Conservation (phyloP, 2,797 vertebrate genomes). For the Periparus ater region DNA sequence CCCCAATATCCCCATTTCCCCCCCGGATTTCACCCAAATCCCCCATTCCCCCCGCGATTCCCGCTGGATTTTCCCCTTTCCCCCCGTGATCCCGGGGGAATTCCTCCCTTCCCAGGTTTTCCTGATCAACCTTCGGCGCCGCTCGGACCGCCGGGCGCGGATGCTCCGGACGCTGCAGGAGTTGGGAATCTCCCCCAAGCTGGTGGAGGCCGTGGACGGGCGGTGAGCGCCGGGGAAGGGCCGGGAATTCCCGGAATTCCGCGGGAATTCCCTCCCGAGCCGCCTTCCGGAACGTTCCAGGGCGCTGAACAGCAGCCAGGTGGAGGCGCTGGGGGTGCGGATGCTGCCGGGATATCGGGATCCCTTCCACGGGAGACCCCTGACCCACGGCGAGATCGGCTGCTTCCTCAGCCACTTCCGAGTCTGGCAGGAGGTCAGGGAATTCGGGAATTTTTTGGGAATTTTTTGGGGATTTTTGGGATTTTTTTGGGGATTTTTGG, state of each 20-base stretch:
- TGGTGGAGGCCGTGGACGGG: not conserved
- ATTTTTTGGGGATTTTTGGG: not conserved
- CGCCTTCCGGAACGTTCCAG: not conserved
- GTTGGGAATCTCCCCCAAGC: not conserved
- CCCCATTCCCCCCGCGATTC: not conserved
- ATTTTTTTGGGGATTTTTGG: too few species aligned
- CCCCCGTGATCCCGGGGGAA: too few species aligned
- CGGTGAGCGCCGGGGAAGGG: not conserved
- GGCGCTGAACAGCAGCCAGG: not conserved
- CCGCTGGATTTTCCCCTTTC: too few species aligned
- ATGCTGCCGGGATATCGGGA: not conserved
- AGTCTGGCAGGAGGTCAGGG: not conserved
- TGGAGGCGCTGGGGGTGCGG: not conserved
- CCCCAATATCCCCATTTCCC: too few species aligned
- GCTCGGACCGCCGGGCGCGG: not conserved
- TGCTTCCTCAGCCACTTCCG: not conserved
- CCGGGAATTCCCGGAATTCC: fast-evolving
- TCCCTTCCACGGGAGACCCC: not conserved
- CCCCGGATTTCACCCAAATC: too few species aligned
- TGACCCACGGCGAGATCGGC: not conserved
- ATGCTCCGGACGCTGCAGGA: not conserved
- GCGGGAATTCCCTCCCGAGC: not conserved
- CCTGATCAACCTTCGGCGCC: not conserved
- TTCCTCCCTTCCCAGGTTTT: not conserved
- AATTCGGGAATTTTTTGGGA: fast-evolving